A percentile compares a stretch with the other conserved stretches of the same genome.
phyloP scores from a whole-genome alignment of 2,888 invertebrate genomes.

The Carabus problematicus region DNA sequence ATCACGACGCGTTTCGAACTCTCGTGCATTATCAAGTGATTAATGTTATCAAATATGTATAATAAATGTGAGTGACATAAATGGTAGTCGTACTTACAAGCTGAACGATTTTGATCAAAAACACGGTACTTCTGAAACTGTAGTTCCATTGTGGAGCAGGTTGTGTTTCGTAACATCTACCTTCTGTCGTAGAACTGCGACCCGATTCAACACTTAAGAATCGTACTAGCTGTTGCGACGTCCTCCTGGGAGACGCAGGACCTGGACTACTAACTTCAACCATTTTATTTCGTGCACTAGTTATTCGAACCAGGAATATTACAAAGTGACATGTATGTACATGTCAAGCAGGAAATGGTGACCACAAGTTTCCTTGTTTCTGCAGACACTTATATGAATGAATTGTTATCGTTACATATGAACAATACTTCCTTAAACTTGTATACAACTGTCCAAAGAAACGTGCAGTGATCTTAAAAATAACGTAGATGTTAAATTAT shows the following conservation, averaged over 20 bases:
- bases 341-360: too few relatives aligned
- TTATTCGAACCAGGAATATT: too few relatives aligned
- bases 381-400: too few relatives aligned
- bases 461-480: too few relatives aligned
- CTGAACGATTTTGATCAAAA: conserved; percentile 50
- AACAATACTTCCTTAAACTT: too few relatives aligned
- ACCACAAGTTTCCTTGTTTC: too few relatives aligned
- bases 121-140: conserved; percentile 48
- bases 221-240: conserved; percentile 34
- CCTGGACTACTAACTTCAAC: conserved; percentile 8
- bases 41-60: conserved; percentile 9
- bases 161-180: conserved; percentile 33
- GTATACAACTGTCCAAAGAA: too few relatives aligned
- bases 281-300: conserved; percentile 2
- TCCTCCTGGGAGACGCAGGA: neutral
- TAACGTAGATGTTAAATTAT: too few relatives aligned
- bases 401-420: too few relatives aligned
- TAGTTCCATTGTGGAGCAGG: conserved; percentile 44
- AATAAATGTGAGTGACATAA: neutral
- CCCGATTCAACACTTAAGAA: conserved; percentile 50
- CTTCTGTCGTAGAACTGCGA: conserved; percentile 36
- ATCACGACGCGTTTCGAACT: too few relatives aligned
- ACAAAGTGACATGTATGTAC: too few relatives aligned
- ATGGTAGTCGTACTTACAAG: conserved; percentile 47
- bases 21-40: too few relatives aligned